Base-by-base conservation (phyloP, 2,113 vertebrate genomes). In the Semicossyphus pulcher region DNA sequence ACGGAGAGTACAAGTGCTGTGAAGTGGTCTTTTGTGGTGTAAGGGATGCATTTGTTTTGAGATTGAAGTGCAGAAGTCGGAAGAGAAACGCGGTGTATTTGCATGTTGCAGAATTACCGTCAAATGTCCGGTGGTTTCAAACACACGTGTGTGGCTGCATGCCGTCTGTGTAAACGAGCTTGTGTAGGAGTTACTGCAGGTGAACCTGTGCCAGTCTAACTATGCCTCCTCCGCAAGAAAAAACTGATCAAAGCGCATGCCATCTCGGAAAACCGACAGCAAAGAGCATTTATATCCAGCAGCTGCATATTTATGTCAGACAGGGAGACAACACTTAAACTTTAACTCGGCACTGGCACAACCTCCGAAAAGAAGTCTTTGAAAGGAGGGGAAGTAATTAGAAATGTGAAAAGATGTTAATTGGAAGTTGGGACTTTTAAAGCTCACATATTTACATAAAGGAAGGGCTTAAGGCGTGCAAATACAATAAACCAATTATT, bases 241-340 rank as follows among this genome's bases (percentile, higher is more conserved):
- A 58, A 63, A 54, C 32, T 69, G 67, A 82, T 83, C 76, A 77
- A 77, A 83, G 69, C 54, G 3, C 3, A 54, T 47, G 45, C 26
- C 51, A 54, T 44, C 52, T 26, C 11, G 18, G 42, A 63, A 53
- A 54, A 29, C 34, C 72, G 53, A 57, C 58, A 52, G 62, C 57
- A 65, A 21, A 67, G 58, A 72, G 51, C 34, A 32, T 64, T 54
- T 64, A 28, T 65, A 84, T n/a, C 47, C 70, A 52, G 59, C 7
- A 23, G 48, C 49, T 54, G 72, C 45, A 60, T 65, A 70, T 54
- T 57, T 47, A 53, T 79, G 63, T 66, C 54, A 45, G 36, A 53
- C 49, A 51, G 11, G 1, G 4, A 45, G 48, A 49, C 41, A 62
- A 53, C n/a, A 48, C 41, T 34, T 15, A 71, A 71, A 68, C 2